A percentile compares a stretch with the other conserved stretches of the same genome.
Evolutionary conservation across 1,140 invertebrate species (phyloP).

Genomic region (Solen grandis): DNA sequence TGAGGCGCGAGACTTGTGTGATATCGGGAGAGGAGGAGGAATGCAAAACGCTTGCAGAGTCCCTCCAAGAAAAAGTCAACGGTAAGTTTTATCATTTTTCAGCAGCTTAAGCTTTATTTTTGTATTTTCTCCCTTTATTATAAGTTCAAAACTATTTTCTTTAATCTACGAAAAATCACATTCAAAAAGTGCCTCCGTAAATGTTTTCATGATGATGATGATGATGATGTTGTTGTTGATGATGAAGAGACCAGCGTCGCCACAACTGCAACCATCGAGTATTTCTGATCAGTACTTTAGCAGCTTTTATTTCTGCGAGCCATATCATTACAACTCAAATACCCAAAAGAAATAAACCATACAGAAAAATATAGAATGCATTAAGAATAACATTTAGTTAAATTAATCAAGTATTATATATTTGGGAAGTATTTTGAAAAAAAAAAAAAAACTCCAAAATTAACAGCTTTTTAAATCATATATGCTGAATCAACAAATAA

Average conservation of each 20-base stretch:
- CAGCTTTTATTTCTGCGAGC: neutral
- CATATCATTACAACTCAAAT: no score
- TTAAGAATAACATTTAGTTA: no score
- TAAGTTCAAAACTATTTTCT: neutral
- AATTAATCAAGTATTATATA: no score
- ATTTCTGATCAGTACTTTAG: neutral
- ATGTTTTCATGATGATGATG: neutral
- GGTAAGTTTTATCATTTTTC: neutral
- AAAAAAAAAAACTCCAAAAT: no score
- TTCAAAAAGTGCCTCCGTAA: neutral
- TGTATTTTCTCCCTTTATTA: neutral
- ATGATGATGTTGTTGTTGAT: neutral
- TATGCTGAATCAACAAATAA: no score
- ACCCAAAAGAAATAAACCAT: no score
- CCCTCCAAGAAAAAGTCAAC: neutral
- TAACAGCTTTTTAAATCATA: no score
- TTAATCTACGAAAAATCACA: neutral
- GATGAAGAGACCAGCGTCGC: neutral
- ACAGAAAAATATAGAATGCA: no score
- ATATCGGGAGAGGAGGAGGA: neutral
- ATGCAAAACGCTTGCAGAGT: neutral
- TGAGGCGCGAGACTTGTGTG: constrained; percentile 7
- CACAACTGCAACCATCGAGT: neutral
- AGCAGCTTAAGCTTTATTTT: neutral
- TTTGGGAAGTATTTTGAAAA: no score